Conservation (phyloP, 2,113 vertebrate genomes). For the Mungos mungo region DNA sequence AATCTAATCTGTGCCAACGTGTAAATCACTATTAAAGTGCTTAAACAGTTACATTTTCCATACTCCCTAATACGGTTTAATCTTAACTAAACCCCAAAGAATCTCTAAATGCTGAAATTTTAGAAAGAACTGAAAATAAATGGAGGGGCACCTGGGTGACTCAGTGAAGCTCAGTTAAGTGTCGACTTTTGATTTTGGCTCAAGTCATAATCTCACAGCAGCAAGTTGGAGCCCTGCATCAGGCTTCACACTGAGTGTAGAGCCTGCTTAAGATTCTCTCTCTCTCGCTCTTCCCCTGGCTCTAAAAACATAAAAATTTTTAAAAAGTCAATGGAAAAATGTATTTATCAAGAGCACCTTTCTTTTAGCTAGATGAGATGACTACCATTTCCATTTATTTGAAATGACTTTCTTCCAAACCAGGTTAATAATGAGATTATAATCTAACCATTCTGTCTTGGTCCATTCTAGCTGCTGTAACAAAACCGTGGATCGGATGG, state of each 20-base stretch:
- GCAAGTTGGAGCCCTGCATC: too few species aligned
- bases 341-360: background rate
- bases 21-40: background rate
- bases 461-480: background rate
- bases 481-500: background rate
- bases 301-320: too few species aligned
- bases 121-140: background rate
- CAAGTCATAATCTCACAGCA: too few species aligned
- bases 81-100: background rate
- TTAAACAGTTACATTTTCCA: background rate
- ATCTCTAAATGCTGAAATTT: background rate
- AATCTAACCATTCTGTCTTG: background rate
- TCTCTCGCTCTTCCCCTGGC: too few species aligned
- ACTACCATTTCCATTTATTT: constrained; percentile 19
- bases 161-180: too few species aligned
- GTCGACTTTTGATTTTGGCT: too few species aligned
- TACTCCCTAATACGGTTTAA: background rate
- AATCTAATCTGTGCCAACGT: background rate
- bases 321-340: background rate
- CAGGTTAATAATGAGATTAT: background rate
- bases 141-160: background rate
- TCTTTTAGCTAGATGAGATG: background rate
- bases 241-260: too few species aligned
- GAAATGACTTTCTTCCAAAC: background rate
- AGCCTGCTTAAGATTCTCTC: too few species aligned